Evolutionary conservation across 2,797 vertebrate species (phyloP).

Genomic region (Malurus leucopterus): DNA sequence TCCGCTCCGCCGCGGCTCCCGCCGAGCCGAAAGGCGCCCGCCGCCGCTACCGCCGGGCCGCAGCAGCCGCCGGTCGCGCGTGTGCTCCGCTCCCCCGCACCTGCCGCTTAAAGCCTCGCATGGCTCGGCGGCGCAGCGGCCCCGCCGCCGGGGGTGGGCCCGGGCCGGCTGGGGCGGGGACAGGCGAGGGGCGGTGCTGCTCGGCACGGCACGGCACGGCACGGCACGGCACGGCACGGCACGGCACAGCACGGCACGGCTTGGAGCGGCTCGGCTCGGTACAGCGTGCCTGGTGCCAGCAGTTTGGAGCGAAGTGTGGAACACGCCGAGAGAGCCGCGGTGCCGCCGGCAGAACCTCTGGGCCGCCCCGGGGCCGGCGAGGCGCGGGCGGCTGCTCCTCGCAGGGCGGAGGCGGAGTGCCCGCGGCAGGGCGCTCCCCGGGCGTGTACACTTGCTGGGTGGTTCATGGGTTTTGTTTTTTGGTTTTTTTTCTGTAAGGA

Average conservation of each 20-base stretch:
- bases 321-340: rapidly evolving
- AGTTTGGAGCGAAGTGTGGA: background rate
- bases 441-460: background rate
- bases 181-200: background rate
- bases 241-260: rapidly evolving
- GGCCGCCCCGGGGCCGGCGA: background rate
- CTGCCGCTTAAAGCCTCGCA: constrained; percentile 36
- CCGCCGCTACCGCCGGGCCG: constrained; percentile 2
- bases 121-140: constrained; percentile 7
- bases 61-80: background rate
- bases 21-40: constrained; percentile 6
- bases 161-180: background rate
- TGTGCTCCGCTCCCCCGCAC: background rate
- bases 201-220: rapidly evolving
- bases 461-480: background rate
- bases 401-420: background rate
- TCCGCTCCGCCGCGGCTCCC: constrained; percentile 27
- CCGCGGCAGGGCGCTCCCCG: background rate
- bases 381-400: background rate
- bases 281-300: background rate
- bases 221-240: rapidly evolving
- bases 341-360: background rate
- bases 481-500: background rate
- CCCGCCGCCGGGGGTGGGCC: constrained; percentile 9
- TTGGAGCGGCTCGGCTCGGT: too few species aligned